These are phyloP conservation scores for Zelostemma sp. DNA, from an alignment of 1,140 invertebrate species.

Conservation along the genomic window DNA sequence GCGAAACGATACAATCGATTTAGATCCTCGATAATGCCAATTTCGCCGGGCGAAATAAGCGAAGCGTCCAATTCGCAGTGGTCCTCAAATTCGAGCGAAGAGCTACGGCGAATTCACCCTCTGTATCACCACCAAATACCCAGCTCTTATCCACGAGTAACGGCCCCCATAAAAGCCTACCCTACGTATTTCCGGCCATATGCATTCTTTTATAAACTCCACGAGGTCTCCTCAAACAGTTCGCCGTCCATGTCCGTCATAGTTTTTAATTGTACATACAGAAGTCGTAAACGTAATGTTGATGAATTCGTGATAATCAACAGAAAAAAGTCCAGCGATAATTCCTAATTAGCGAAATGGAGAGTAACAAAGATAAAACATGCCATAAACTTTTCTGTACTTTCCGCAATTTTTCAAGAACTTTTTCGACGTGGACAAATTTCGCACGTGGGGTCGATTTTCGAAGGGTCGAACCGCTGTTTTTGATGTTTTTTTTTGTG, in stretches of 20 bases:
- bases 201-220: constrained; percentile 5
- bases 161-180: neutral
- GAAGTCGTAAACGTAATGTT: no score
- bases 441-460: no score
- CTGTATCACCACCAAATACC: neutral
- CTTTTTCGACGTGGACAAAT: no score
- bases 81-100: neutral
- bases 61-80: neutral
- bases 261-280: no score
- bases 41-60: neutral
- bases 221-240: neutral
- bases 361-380: no score
- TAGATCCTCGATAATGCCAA: neutral
- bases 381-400: no score
- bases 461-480: no score
- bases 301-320: no score
- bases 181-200: constrained; percentile 7
- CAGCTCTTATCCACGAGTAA: neutral
- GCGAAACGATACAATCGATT: neutral
- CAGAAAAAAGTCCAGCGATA: no score
- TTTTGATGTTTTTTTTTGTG: no score
- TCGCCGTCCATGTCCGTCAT: neutral
- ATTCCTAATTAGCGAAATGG: no score
- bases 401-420: no score
- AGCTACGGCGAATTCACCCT: neutral